A percentile compares a stretch with the other conserved stretches of the same genome.
Evolutionary conservation across 1,140 invertebrate species (phyloP).

Genomic region (Caerostris extrusa): DNA sequence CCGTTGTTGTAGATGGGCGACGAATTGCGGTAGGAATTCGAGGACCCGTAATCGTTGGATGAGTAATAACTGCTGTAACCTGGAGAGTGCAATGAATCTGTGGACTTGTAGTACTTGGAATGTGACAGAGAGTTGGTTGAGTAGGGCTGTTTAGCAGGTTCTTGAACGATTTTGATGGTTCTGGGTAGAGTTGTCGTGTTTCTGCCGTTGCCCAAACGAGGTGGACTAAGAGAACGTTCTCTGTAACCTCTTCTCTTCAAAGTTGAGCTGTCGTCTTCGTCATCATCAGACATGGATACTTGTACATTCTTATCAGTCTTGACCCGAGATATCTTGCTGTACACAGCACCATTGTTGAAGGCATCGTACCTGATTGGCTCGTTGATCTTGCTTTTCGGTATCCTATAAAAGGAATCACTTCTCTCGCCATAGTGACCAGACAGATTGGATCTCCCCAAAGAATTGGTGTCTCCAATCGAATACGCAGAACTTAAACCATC

Average conservation of each 20-base stretch:
- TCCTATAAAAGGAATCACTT: slow-evolving; percentile 51
- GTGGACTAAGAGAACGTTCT: slow-evolving; percentile 46
- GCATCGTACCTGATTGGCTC: slow-evolving; percentile 42
- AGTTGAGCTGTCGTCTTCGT: slow-evolving; percentile 29
- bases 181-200: slow-evolving; percentile 50
- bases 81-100: slow-evolving; percentile 72
- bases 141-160: slow-evolving; percentile 26
- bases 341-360: slow-evolving; percentile 45
- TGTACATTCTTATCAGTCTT: slow-evolving; percentile 74
- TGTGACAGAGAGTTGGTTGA: slow-evolving; percentile 61
- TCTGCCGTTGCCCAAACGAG: neutral
- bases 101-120: slow-evolving; percentile 70
- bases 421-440: slow-evolving; percentile 56
- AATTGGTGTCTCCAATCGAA: slow-evolving; percentile 56
- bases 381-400: slow-evolving; percentile 53
- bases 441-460: slow-evolving; percentile 49
- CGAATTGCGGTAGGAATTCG: slow-evolving; percentile 24
- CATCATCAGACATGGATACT: slow-evolving; percentile 74
- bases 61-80: slow-evolving; percentile 72
- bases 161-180: slow-evolving; percentile 59
- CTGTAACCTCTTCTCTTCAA: slow-evolving; percentile 43
- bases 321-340: slow-evolving; percentile 37
- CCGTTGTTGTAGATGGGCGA: slow-evolving; percentile 72
- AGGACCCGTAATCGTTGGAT: slow-evolving; percentile 62
- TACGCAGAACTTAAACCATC: slow-evolving; percentile 42